Base-by-base conservation (phyloP, 2,888 invertebrate genomes). In the Drosophila helvetica region DNA sequence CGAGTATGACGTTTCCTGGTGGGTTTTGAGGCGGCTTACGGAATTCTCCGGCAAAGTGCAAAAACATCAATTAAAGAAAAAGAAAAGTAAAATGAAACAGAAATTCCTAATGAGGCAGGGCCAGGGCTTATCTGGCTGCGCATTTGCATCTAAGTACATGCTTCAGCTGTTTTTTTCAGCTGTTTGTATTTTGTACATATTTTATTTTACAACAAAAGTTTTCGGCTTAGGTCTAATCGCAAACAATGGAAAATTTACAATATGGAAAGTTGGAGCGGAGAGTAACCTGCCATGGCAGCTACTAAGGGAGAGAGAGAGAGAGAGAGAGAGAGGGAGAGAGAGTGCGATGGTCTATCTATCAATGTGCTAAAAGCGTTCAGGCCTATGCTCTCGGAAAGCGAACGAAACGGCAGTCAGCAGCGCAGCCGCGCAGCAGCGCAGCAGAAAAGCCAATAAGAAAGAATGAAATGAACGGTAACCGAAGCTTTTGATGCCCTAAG, bases 161-260 rank as follows among this genome's bases (percentile, higher is more conserved):
- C 25, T 22, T 50, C 6, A 22, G 53, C 22, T 6, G 12, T 19
- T 19, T 18, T 45, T n/a, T 47, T 15, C n/a, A n/a, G n/a, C n/a
- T n/a, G n/a, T 12, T 2, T 43, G 19, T 22, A 19, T 27, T 1
- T 27, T 8, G 27, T n/a, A n/a, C n/a, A n/a, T 30, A 8, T 25
- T 25, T 25, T 47, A 2, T 1, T 22, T 51, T 52, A 27, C 15
- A 56, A 10, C 47, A 77, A 64, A 67, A 75, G 65, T 75, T 66
- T 74, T 61, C 51, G 68, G 80, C 65, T 64, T 81, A 77, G 86
- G 86, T 83, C 66, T 78, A 83, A 86, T 85, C 78, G 70, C 74
- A 74, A 74, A 83, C 83, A 83, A 83, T 85, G 83, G 83, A 85
- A 84, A 82, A 78, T 76, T 78, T 85, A 75, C 80, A 85, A 72